Evolutionary conservation across 1,140 invertebrate genomes (phyloP).

Genomic region (Gryllus bimaculatus): DNA sequence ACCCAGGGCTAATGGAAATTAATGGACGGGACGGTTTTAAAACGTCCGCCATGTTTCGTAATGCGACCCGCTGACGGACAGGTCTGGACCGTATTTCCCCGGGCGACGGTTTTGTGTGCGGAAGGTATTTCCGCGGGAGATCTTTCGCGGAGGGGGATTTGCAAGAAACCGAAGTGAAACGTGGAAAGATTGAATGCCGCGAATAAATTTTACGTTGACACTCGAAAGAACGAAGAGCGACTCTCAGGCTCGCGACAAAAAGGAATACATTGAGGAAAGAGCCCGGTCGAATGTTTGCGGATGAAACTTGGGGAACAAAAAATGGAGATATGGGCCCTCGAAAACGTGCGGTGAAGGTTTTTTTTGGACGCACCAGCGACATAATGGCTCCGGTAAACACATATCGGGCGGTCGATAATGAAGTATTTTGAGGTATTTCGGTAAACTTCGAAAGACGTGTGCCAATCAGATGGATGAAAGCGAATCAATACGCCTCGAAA

Average conservation of each 20-base stretch:
- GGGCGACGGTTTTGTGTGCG: background rate
- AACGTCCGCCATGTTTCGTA: background rate
- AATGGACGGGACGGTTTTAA: background rate
- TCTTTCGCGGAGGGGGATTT: background rate
- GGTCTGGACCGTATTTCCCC: background rate
- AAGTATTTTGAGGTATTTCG: no score
- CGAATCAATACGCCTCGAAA: background rate
- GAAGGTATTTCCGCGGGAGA: background rate
- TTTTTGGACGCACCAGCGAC: no score
- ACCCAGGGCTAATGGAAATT: background rate
- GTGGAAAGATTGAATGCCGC: background rate
- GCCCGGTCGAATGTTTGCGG: background rate
- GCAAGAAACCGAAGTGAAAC: background rate
- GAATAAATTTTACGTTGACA: conserved; percentile 5
- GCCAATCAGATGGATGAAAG: no score
- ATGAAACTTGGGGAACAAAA: no score
- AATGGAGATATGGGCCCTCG: no score
- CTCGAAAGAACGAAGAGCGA: background rate
- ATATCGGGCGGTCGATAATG: no score
- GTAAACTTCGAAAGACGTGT: no score
- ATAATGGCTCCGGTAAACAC: no score
- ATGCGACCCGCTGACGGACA: background rate
- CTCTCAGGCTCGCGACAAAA: background rate
- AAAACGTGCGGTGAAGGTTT: no score
- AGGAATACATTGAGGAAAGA: background rate